Percentiles rank a stretch among this genome's conserved stretches.
Conservation (phyloP, 2,888 invertebrate genomes). For the Polia nebulosa region DNA sequence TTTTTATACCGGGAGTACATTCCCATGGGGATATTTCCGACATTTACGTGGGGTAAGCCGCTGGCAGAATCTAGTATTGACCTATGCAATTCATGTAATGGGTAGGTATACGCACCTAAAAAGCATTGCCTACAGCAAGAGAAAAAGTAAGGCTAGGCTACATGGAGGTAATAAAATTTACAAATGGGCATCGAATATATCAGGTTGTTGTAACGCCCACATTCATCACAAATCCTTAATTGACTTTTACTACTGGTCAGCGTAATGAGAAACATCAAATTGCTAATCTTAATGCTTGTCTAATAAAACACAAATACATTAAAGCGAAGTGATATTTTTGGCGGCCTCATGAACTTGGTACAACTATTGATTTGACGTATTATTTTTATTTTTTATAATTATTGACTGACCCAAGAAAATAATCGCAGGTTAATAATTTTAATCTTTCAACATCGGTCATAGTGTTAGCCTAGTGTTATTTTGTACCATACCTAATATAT, state of each 20-base stretch:
- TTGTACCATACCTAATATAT: too few species aligned
- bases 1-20: too few species aligned
- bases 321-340: constrained; percentile 10
- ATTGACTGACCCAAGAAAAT: too few species aligned
- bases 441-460: too few species aligned
- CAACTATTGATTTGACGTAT: neutral
- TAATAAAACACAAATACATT: constrained; percentile 38
- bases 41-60: too few species aligned
- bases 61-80: too few species aligned
- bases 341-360: neutral
- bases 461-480: too few species aligned
- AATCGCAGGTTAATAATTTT: too few species aligned
- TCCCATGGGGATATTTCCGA: too few species aligned
- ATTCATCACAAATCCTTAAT: constrained; percentile 30
- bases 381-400: neutral
- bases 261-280: constrained; percentile 38
- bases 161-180: constrained; percentile 24
- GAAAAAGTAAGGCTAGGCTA: constrained; percentile 20
- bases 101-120: too few species aligned
- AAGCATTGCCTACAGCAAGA: neutral
- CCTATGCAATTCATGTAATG: too few species aligned
- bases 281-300: constrained; percentile 35
- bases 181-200: constrained; percentile 34
- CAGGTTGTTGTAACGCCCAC: constrained; percentile 45
- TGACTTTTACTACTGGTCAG: constrained; percentile 31